Evolutionary conservation across 2,797 vertebrate species (phyloP).

Genomic region (Lacerta bilineata): DNA sequence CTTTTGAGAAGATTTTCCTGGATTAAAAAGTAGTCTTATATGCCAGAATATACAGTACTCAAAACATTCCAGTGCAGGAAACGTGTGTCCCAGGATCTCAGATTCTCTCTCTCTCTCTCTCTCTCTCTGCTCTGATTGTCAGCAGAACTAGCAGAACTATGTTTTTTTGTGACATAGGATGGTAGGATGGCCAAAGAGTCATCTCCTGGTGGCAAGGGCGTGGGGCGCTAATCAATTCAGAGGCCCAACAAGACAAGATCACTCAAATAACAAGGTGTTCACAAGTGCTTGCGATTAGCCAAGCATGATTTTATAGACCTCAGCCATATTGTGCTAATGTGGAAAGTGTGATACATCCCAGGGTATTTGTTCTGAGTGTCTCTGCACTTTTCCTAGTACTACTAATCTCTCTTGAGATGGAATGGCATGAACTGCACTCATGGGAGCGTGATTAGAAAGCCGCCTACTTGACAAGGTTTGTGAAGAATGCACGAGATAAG

Average conservation of each 20-base stretch:
- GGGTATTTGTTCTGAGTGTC: too few relatives aligned
- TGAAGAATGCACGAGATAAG: background rate
- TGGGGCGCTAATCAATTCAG: background rate
- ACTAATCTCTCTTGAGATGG: background rate
- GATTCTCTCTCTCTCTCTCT: background rate
- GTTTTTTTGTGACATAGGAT: background rate
- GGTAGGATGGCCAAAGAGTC: background rate
- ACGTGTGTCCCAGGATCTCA: background rate
- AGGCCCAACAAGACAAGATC: background rate
- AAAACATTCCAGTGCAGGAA: background rate
- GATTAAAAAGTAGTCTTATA: too few relatives aligned
- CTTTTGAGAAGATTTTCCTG: too few relatives aligned
- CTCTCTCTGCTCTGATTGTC: background rate
- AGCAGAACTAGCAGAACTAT: background rate
- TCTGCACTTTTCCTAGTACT: background rate
- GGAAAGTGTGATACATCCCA: background rate
- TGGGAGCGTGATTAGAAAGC: slow-evolving; percentile 4
- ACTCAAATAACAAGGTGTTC: background rate
- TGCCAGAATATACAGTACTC: background rate
- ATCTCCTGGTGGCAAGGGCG: background rate
- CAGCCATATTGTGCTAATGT: background rate
- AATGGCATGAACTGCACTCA: background rate
- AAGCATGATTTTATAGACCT: background rate
- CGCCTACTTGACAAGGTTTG: background rate
- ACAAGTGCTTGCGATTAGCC: background rate